phyloP scores from a whole-genome alignment of 2,113 vertebrate genomes.

The Corythoichthys intestinalis region DNA sequence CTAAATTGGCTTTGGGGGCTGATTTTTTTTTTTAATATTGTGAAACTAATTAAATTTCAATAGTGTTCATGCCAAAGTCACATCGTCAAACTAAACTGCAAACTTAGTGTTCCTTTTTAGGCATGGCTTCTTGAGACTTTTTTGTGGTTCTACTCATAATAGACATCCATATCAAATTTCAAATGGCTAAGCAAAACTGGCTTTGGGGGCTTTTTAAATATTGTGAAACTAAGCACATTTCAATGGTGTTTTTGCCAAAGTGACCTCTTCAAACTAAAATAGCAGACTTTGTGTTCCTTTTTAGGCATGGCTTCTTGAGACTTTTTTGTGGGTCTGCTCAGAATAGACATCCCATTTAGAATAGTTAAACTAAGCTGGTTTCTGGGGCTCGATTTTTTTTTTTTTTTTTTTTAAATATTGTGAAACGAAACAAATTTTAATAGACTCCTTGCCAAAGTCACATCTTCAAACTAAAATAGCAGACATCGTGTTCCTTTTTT shows the following conservation, averaged over 20 bases:
- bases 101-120: not conserved
- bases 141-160: not conserved
- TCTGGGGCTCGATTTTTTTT: too few species aligned
- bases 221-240: not conserved
- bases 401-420: too few species aligned
- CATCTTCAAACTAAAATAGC: too few species aligned
- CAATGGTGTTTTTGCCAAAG: too few species aligned
- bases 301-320: not conserved
- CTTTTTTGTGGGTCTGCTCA: not conserved
- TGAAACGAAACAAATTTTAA: too few species aligned
- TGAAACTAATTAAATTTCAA: too few species aligned
- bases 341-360: not conserved
- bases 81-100: not conserved
- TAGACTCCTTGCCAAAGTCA: too few species aligned
- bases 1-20: not conserved
- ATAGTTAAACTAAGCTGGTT: too few species aligned
- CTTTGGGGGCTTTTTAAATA: not conserved
- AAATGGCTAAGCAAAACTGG: too few species aligned
- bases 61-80: too few species aligned
- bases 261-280: not conserved
- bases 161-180: too few species aligned
- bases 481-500: too few species aligned
- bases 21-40: not conserved
- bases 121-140: not conserved
- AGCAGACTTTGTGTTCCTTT: not conserved